A percentile compares a stretch with the other conserved stretches of the same genome.
Conservation (phyloP, 2,888 invertebrate genomes). For the Amblyteles armatorius region DNA sequence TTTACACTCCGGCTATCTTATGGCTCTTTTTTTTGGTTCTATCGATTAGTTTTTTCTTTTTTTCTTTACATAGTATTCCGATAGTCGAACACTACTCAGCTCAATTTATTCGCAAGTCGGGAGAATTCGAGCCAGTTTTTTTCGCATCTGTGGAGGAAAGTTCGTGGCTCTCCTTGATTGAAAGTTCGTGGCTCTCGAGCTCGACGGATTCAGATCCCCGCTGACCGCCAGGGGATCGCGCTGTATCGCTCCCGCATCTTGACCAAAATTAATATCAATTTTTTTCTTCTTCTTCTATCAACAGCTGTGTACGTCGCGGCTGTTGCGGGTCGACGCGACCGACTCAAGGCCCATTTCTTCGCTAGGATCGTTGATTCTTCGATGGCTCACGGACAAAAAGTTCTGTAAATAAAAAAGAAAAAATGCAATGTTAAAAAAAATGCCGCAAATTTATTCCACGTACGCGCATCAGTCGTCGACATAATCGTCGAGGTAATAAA, state of each 20-base stretch:
- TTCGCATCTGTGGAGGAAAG: constrained; percentile 48
- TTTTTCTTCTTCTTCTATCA: constrained; percentile 39
- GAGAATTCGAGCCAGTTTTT: constrained; percentile 21
- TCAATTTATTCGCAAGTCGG: constrained; percentile 18
- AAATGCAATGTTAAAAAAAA: constrained; percentile 1
- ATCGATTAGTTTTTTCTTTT: constrained; percentile 11
- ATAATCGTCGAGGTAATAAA: constrained; percentile 1
- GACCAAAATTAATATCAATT: constrained; percentile 57
- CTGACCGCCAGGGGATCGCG: constrained; percentile 78
- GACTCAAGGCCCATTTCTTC: constrained; percentile 65
- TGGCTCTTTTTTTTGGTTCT: constrained; percentile 32
- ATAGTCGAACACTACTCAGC: not conserved
- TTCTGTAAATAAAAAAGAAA: constrained; percentile 29
- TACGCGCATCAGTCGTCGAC: not conserved
- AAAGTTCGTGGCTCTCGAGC: not conserved
- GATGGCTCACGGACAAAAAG: constrained; percentile 21
- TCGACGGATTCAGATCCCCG: constrained; percentile 77
- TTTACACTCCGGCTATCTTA: not conserved
- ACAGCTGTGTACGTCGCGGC: constrained; percentile 21
- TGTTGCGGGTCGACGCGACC: constrained; percentile 20
- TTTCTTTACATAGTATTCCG: constrained; percentile 54
- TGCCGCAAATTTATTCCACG: not conserved
- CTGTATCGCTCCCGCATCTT: constrained; percentile 82
- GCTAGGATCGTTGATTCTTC: constrained; percentile 6
- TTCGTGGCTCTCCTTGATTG: not conserved